Percentiles rank a stretch among this genome's conserved stretches.
Conservation (phyloP, 2,113 vertebrate species). For the Cnemophilus loriae region DNA sequence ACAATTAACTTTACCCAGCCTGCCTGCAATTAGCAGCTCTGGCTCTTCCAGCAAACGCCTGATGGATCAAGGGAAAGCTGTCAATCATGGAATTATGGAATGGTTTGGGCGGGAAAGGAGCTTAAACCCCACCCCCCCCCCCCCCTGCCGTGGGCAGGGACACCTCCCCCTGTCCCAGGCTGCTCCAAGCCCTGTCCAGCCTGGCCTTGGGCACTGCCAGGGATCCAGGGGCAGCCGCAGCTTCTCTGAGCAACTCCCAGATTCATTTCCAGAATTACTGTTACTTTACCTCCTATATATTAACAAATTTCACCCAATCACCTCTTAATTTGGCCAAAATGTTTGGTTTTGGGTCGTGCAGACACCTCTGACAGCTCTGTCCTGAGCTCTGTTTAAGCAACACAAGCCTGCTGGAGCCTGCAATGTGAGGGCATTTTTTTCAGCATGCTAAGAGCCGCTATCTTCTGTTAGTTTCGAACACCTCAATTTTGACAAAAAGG, state of each 20-base stretch:
- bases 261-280: neutral
- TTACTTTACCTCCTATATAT: neutral
- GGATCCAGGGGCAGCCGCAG: neutral
- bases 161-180: neutral
- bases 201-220: neutral
- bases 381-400: neutral
- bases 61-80: neutral
- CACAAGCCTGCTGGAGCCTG: neutral
- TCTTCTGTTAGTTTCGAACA: neutral
- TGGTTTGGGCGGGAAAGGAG: neutral
- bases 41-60: neutral
- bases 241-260: neutral
- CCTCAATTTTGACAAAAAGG: neutral
- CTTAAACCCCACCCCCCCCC: neutral
- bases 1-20: neutral
- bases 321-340: neutral
- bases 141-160: neutral
- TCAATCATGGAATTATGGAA: neutral
- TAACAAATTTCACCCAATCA: neutral
- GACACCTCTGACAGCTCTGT: neutral
- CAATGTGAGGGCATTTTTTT: neutral
- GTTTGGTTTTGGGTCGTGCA: neutral
- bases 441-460: neutral
- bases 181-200: rapidly evolving
- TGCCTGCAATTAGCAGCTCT: neutral